Evolutionary conservation across 2,888 invertebrate genomes (phyloP), one percentile per base, ranked within the genome.

Genomic region (Cheilosia impressa): DNA sequence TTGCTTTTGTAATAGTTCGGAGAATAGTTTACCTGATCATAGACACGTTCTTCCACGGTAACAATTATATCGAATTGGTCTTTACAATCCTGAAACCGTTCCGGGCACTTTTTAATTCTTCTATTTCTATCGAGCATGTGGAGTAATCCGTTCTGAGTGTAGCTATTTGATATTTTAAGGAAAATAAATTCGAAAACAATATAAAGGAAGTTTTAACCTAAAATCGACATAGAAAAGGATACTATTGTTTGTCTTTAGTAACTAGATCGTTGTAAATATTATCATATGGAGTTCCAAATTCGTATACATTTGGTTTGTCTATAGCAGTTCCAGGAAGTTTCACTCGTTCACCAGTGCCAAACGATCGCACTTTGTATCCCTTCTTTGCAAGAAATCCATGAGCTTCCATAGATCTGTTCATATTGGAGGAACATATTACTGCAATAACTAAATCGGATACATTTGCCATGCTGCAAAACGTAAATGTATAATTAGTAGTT

Each of bases 331-430:
- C 99, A 7, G 99, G 99, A 76, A 99, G 93, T 92, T 99, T 99
- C 1, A 99, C 99, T 93, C 97, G 97, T 90, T 98, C 97, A 9
- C 98, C 98, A 38, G 98, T 97, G 17, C 98, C 98, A 93, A 96
- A 99, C 0, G 98, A 99, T 90, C 96, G 95, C 0, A 99, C 99
- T 91, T 96, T 96, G 91, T 97, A 99, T 15, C 99, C 99, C 90
- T 98, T 98, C 93, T 99, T 99, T 73, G 98, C 97, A 62, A 99
- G 93, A 92, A 98, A 98, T 78, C 97, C 97, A 93, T 99, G 99
- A 17, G 99, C 99, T 93, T 99, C 99, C 99, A 99, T 99, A 90
- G 98, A 99, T 79, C 99, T 94, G 91, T 99, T 99, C 98, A 99
- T 99, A 92, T 99, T 99, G 90, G 98, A 99, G 9, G 99, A 99